phyloP scores from a whole-genome alignment of 2,888 invertebrate species.

The Cosmopolites sordidus region DNA sequence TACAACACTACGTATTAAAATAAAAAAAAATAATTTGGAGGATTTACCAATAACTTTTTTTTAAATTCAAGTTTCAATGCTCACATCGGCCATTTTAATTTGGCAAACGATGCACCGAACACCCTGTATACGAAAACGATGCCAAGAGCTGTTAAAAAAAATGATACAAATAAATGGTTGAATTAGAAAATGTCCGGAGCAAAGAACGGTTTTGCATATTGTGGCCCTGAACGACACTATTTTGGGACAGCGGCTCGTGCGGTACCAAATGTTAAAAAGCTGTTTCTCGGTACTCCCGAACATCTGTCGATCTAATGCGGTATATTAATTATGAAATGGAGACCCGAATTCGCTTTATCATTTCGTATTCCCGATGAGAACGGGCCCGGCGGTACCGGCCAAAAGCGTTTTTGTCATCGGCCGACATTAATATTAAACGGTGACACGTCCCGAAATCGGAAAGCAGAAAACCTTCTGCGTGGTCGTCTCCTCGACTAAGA shows the following conservation, averaged over 20 bases:
- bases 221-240: neutral
- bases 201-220: neutral
- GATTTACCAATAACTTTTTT: too few relatives aligned
- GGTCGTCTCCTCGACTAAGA: neutral
- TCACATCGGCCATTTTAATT: too few relatives aligned
- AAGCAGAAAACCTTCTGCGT: neutral
- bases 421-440: conserved; percentile 18
- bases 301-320: conserved; percentile 15
- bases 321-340: conserved; percentile 16
- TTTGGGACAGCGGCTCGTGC: neutral
- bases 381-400: conserved; percentile 9
- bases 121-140: too few relatives aligned
- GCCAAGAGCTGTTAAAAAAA: too few relatives aligned
- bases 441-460: conserved; percentile 10
- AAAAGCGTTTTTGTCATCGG: conserved; percentile 17
- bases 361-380: conserved; percentile 17
- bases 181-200: too few relatives aligned
- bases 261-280: neutral
- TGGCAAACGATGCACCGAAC: too few relatives aligned
- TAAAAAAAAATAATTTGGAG: too few relatives aligned
- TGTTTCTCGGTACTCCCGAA: conserved; percentile 12
- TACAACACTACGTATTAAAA: too few relatives aligned
- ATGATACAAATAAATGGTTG: too few relatives aligned
- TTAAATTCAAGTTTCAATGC: too few relatives aligned
- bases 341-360: conserved; percentile 18